Evolutionary conservation across 2,888 invertebrate species (phyloP).

Genomic region (Ditylenchus weischeri): DNA sequence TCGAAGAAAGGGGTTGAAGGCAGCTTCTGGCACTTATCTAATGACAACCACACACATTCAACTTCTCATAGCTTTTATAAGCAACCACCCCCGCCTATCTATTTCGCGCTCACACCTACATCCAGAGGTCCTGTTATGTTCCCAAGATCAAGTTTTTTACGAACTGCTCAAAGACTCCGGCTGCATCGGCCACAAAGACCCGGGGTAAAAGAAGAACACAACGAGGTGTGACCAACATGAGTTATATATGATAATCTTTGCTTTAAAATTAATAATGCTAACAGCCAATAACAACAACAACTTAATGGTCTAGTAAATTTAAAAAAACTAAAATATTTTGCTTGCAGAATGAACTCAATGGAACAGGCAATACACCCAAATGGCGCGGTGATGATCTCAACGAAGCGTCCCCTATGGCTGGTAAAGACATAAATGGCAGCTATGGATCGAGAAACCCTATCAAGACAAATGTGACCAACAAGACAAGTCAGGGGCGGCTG

Average conservation of each 20-base stretch:
- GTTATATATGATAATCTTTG: too few species aligned
- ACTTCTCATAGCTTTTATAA: too few species aligned
- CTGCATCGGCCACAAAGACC: neutral
- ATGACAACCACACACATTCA: too few species aligned
- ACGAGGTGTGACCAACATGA: too few species aligned
- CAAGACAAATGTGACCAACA: too few species aligned
- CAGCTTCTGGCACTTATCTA: too few species aligned
- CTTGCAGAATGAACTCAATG: slow-evolving; percentile 29
- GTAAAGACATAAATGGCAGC: neutral
- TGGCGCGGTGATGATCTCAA: slow-evolving; percentile 35
- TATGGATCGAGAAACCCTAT: too few species aligned
- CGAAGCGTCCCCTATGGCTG: slow-evolving; percentile 26
- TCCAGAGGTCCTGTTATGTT: neutral
- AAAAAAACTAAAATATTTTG: neutral
- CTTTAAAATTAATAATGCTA: neutral
- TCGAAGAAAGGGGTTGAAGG: too few species aligned
- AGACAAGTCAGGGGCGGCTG: too few species aligned
- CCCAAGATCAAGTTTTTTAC: slow-evolving; percentile 14
- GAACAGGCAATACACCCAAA: slow-evolving; percentile 21
- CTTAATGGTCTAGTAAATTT: neutral
- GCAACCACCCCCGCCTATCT: too few species aligned
- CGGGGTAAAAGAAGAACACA: neutral
- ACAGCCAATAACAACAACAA: neutral
- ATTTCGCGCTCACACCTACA: too few species aligned
- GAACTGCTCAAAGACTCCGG: slow-evolving; percentile 16